Evolutionary conservation across 2,888 invertebrate species (phyloP), one percentile per base, ranked within the genome.

Genomic region (Lysandra bellargus): DNA sequence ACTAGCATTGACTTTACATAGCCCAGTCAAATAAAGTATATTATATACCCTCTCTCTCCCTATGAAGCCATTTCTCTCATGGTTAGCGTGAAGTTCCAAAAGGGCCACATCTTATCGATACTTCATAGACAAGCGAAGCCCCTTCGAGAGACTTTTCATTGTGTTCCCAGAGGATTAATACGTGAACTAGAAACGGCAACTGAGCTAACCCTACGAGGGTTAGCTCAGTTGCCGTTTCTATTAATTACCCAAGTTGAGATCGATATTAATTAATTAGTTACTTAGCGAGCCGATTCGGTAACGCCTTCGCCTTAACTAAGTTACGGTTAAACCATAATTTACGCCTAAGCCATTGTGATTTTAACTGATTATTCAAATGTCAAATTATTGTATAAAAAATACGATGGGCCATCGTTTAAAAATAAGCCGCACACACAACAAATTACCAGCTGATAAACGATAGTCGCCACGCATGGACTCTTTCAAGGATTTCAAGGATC

Each of bases 141-240:
- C 80, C 79, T 80, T 81, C 75, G 78, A 78, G 79, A 64, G 85
- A 90, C 88, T 89, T 89, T 90, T 89, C 90, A 90, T 91, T 92
- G 89, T 91, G 87, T 88, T 87, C 85, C 84, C 83, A 81, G 83
- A 85, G 89, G 89, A 91, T 92, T 92, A 92, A 92, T 92, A 91
- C 90, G 88, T 90, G 90, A 92, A 92, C 88, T n/a, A n/a, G n/a
- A n/a, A n/a, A n/a, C n/a, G n/a, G n/a, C n/a, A n/a, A n/a, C n/a
- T n/a, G n/a, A n/a, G n/a, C n/a, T n/a, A n/a, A n/a, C n/a, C n/a
- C n/a, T n/a, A n/a, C n/a, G n/a, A 91, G 91, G 91, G 89, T 91
- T 91, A 90, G 89, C 90, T 90, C 89, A 90, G 90, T 91, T 90
- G 89, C 87, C 89, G 89, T 89, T 91, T 89, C 90, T 91, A 92